phyloP scores from a whole-genome alignment of 2,113 vertebrate genomes.

The Spheniscus mendiculus region DNA sequence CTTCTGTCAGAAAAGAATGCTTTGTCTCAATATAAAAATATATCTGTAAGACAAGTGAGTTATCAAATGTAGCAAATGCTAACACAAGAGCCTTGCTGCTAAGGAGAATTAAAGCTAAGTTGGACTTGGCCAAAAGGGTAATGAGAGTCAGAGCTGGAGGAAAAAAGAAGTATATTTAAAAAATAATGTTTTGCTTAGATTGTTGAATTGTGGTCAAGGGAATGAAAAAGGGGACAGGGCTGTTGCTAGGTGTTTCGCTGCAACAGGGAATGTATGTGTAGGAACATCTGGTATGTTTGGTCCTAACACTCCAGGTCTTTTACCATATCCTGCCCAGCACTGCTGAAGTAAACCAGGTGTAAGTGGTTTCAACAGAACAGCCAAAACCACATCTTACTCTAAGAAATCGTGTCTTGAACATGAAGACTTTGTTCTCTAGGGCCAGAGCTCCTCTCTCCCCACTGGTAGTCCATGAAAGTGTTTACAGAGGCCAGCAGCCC shows the following conservation, averaged over 20 bases:
- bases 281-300: constrained; percentile 70
- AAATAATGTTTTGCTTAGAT: constrained; percentile 68
- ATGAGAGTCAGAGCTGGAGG: background rate
- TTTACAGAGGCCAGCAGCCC: constrained; percentile 76
- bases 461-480: constrained; percentile 47
- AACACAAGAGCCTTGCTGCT: background rate
- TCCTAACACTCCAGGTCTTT: constrained; percentile 59
- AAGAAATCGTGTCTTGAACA: constrained; percentile 71
- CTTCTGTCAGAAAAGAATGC: background rate
- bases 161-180: constrained; percentile 4
- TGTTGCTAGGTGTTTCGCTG: constrained; percentile 11
- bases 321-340: constrained; percentile 69
- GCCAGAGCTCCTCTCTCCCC: constrained; percentile 47
- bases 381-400: constrained; percentile 78
- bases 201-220: constrained; percentile 42
- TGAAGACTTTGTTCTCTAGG: constrained; percentile 60
- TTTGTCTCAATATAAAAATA: background rate
- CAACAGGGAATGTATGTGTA: background rate
- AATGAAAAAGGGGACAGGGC: constrained; percentile 7
- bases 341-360: constrained; percentile 77
- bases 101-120: background rate
- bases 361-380: constrained; percentile 75
- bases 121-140: background rate
- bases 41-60: background rate
- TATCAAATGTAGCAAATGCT: background rate